phyloP scores from a whole-genome alignment of 2,888 invertebrate genomes.

The Perizoma affinitatum region DNA sequence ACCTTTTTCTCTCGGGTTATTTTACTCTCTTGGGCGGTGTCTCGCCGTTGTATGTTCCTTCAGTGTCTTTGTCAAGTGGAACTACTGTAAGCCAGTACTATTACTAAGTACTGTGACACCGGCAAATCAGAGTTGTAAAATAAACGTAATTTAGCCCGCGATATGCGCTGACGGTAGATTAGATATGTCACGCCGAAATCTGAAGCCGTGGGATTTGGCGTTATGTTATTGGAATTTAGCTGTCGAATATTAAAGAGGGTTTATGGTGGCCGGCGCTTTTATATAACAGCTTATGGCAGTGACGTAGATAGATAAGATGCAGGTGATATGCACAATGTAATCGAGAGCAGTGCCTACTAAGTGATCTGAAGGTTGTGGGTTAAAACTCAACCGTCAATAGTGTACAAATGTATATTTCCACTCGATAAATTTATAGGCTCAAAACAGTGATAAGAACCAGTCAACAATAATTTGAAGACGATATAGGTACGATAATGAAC shows the following conservation, averaged over 20 bases:
- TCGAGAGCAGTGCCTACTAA: no score
- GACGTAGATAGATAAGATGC: constrained; percentile 20
- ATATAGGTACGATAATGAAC: no score
- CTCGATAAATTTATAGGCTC: no score
- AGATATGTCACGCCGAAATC: constrained; percentile 79
- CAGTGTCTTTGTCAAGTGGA: neutral
- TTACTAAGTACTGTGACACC: constrained; percentile 33
- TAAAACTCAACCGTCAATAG: no score
- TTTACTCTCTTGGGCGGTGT: no score
- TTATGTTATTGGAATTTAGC: constrained; percentile 68
- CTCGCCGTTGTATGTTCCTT: no score
- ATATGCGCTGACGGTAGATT: constrained; percentile 71
- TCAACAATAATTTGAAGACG: no score
- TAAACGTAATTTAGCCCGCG: constrained; percentile 79
- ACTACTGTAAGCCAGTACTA: constrained; percentile 1
- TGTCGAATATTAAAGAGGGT: constrained; percentile 36
- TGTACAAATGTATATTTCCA: no score
- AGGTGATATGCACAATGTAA: neutral
- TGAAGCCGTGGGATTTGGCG: constrained; percentile 78
- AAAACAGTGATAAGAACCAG: no score
- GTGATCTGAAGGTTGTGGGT: no score
- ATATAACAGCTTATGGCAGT: constrained; percentile 17
- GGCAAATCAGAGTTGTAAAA: constrained; percentile 82
- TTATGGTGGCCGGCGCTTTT: constrained; percentile 25
- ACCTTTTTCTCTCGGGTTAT: no score